Base-by-base conservation (phyloP, 2,888 invertebrate species). In the Euspilapteryx auroguttella region DNA sequence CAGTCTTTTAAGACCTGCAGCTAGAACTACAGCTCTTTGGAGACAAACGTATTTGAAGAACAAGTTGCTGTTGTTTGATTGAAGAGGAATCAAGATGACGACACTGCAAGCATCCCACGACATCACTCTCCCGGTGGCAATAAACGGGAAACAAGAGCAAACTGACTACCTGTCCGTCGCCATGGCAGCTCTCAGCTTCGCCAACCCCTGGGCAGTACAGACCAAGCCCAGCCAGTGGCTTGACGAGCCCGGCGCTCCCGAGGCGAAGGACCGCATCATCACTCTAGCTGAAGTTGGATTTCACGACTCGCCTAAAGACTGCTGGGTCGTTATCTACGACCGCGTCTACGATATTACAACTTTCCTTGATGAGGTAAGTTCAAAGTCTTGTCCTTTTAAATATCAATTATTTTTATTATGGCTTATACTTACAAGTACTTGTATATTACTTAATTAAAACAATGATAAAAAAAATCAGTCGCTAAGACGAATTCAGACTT, bases 321-420 rank as follows among this genome's bases (percentile, higher is more conserved):
- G 92, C 57, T 93, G 93, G 93, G 77, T 92, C 28, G 81, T 89
- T n/a, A 81, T 94, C 25, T 89, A 87, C 55, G 92, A 94, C 65
- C 83, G 87, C 32, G 87, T 94, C 8, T 93, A 91, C 55, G 86
- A 93, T 47, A 80, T 91, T 28, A 87, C 91, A 2, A 75, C 79
- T 21, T 91, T 93, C 52, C 54, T 93, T 23, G 66, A 80, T 37
- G 80, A 82, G 78, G 86, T 86, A 58, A 65, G 57, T n/a, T n/a
- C n/a, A n/a, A n/a, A n/a, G n/a, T n/a, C n/a, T n/a, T n/a, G n/a
- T n/a, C n/a, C n/a, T n/a, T n/a, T n/a, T n/a, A n/a, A n/a, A n/a
- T n/a, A n/a, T n/a, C n/a, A n/a, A n/a, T n/a, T n/a, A n/a, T n/a
- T n/a, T n/a, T n/a, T n/a, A n/a, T n/a, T n/a, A n/a, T n/a, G n/a